phyloP scores from a whole-genome alignment of 2,888 invertebrate genomes.

The Torymus auratus region DNA sequence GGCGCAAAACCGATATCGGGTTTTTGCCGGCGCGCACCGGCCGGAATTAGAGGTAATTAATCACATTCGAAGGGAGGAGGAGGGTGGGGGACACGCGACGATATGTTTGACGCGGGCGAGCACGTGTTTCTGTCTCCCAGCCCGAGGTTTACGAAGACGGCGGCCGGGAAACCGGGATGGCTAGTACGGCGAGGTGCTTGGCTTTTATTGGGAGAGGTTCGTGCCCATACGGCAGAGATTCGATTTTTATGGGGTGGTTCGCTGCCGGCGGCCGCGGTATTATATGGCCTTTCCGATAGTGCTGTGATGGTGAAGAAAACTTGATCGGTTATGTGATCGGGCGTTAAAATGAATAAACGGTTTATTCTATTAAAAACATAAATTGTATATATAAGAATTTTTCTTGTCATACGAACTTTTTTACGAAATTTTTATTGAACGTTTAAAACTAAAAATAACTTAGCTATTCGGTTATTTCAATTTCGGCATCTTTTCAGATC shows the following conservation, averaged over 20 bases:
- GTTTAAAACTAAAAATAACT: too few species aligned
- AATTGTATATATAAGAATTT: too few species aligned
- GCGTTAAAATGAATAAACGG: too few species aligned
- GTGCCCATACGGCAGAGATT: background rate
- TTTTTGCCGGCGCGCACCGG: slow-evolving; percentile 41
- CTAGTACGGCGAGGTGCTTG: slow-evolving; percentile 31
- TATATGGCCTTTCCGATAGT: background rate
- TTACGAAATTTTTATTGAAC: too few species aligned
- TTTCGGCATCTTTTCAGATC: too few species aligned
- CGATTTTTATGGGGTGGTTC: background rate
- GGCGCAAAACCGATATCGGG: slow-evolving; percentile 28
- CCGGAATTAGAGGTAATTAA: slow-evolving; percentile 66
- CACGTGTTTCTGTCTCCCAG: slow-evolving; percentile 5
- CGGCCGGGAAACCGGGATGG: background rate
- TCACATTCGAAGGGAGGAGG: slow-evolving; percentile 63
- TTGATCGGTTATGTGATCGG: too few species aligned
- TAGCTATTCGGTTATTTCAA: too few species aligned
- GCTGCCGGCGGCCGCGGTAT: background rate
- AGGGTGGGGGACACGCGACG: background rate
- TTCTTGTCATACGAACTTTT: too few species aligned
- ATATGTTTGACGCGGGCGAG: slow-evolving; percentile 32
- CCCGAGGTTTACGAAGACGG: background rate
- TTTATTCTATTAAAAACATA: too few species aligned
- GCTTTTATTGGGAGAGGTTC: slow-evolving; percentile 20
- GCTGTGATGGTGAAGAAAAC: too few species aligned